Conservation (phyloP, 2,797 vertebrate species). For the Epinephelus malabaricus region DNA sequence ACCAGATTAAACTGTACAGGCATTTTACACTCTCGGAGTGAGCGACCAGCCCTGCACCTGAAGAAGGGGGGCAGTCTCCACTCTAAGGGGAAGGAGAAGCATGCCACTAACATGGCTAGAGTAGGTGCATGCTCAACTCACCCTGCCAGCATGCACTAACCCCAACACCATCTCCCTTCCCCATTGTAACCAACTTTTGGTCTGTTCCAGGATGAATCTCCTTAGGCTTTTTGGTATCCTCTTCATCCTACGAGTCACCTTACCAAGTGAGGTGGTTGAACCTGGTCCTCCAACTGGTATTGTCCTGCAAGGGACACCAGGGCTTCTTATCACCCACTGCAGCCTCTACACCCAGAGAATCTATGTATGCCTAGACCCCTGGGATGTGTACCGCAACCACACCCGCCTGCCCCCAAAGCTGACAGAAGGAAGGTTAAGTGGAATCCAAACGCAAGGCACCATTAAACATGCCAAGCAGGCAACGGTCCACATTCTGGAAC, state of each 20-base stretch:
- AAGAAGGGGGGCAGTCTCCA: no score
- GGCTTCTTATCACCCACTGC: background rate
- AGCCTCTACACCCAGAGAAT: background rate
- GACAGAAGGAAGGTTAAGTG: background rate
- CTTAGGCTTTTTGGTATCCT: background rate
- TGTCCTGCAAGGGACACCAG: background rate
- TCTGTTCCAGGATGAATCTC: background rate
- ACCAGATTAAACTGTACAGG: background rate
- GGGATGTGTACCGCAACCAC: background rate
- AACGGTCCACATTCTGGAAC: background rate
- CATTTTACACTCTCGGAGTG: rapidly evolving
- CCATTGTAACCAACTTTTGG: background rate
- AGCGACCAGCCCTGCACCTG: rapidly evolving
- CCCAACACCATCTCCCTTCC: no score
- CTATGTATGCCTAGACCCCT: background rate
- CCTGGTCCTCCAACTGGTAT: background rate
- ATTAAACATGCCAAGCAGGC: background rate
- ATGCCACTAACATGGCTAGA: no score
- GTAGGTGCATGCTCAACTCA: background rate
- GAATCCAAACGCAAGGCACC: background rate
- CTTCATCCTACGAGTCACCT: background rate
- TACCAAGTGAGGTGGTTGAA: background rate
- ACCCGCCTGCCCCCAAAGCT: background rate
- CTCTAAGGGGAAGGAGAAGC: background rate
- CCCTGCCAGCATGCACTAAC: background rate